Evolutionary conservation across 2,113 vertebrate species (phyloP).

Genomic region (Caretta caretta): DNA sequence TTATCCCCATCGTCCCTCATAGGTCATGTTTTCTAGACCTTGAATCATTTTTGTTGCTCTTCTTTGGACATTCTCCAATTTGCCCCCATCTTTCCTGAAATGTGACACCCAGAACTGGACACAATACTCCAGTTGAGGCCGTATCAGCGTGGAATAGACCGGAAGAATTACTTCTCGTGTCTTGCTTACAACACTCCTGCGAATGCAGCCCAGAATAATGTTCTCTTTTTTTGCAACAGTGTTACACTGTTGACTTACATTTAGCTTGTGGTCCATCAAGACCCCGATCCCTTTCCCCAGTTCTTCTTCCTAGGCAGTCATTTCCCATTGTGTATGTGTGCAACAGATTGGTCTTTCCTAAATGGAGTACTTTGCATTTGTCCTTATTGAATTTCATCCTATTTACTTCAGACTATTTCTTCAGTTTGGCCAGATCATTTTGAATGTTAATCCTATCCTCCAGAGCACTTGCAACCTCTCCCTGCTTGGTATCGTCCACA

Average conservation of each 20-base stretch:
- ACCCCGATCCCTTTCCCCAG: background rate
- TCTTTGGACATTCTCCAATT: background rate
- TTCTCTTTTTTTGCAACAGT: background rate
- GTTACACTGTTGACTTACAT: background rate
- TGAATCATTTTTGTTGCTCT: background rate
- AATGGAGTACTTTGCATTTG: background rate
- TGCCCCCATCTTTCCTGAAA: background rate
- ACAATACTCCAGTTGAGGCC: background rate
- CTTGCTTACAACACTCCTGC: background rate
- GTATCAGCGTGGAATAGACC: background rate
- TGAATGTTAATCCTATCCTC: background rate
- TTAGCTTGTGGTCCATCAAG: background rate
- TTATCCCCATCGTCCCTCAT: background rate
- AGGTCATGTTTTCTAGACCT: background rate
- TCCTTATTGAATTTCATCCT: background rate
- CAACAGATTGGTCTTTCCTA: background rate
- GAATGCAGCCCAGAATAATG: background rate
- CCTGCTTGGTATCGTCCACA: background rate
- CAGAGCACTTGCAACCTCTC: background rate
- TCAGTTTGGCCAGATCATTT: background rate
- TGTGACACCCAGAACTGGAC: background rate
- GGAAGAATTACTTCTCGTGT: background rate
- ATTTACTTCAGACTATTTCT: background rate
- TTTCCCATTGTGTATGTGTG: background rate
- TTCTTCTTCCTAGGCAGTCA: background rate